Percentiles rank a stretch among this genome's conserved stretches.
These are phyloP conservation scores for Python bivittatus DNA, from an alignment of 2,113 vertebrate genomes.

Conservation along the genomic window DNA sequence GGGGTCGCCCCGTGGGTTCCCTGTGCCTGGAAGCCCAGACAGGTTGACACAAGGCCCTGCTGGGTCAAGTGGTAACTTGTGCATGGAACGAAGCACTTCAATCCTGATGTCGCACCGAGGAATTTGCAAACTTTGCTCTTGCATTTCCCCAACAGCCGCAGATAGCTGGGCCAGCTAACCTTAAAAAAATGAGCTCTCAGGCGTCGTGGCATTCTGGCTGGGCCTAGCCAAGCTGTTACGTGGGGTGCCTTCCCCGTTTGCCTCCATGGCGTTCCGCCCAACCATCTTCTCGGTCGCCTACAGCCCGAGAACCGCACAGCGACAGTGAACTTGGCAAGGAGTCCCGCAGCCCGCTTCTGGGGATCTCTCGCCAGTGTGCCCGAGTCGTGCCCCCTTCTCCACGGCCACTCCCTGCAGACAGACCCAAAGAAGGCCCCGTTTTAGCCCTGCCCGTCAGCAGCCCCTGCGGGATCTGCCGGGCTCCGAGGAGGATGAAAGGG, in stretches of 20 bases:
- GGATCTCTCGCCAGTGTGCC: not conserved
- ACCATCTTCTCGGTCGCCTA: not conserved
- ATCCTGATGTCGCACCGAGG: not conserved
- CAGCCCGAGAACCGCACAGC: not conserved
- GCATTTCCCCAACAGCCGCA: not conserved
- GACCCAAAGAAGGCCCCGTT: not conserved
- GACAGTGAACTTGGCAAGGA: not conserved
- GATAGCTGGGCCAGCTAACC: not conserved
- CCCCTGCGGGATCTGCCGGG: too few species aligned
- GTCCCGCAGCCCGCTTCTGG: not conserved
- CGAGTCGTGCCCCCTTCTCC: not conserved
- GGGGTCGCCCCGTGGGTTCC: not conserved
- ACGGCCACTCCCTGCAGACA: not conserved
- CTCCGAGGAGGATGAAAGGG: not conserved
- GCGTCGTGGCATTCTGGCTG: not conserved
- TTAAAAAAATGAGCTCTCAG: not conserved
- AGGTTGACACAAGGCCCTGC: not conserved
- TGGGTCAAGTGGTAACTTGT: not conserved
- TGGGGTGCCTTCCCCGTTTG: not conserved
- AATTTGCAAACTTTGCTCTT: not conserved
- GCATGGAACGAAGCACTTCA: not conserved
- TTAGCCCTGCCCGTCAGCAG: not conserved
- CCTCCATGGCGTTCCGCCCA: not conserved
- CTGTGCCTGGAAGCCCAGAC: not conserved
- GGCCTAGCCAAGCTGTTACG: not conserved